Evolutionary conservation across 1,140 invertebrate genomes (phyloP).

Genomic region (Sinonovacula constricta): DNA sequence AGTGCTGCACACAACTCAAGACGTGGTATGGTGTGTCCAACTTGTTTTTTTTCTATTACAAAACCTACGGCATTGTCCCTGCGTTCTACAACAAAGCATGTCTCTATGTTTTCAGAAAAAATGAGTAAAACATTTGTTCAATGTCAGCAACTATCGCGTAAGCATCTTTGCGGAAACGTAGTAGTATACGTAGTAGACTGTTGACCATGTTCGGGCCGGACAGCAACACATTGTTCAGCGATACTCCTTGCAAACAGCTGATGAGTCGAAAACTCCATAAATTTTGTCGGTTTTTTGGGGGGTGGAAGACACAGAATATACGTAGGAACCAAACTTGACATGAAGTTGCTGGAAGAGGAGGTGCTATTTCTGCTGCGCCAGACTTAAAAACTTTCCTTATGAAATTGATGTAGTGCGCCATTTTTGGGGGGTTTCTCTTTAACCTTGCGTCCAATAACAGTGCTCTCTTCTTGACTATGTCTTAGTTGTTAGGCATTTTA

Average conservation of each 20-base stretch:
- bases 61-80: too few species aligned
- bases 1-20: too few species aligned
- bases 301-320: slow-evolving; percentile 42
- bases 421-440: slow-evolving; percentile 15
- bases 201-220: slow-evolving; percentile 15
- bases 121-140: slow-evolving; percentile 16
- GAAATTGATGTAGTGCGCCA: slow-evolving; percentile 8
- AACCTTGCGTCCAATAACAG: slow-evolving; percentile 12
- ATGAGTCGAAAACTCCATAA: slow-evolving; percentile 38
- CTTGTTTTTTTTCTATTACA: too few species aligned
- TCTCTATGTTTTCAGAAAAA: too few species aligned
- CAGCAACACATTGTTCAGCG: slow-evolving; percentile 23
- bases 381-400: slow-evolving; percentile 24
- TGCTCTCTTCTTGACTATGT: too few species aligned
- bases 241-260: slow-evolving; percentile 22
- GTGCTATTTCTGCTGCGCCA: slow-evolving; percentile 17
- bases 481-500: too few species aligned
- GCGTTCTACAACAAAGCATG: too few species aligned
- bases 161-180: slow-evolving; percentile 43
- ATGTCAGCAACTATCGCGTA: slow-evolving; percentile 43
- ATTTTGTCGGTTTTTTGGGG: slow-evolving; percentile 40
- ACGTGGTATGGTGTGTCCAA: too few species aligned
- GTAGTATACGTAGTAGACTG: slow-evolving; percentile 15
- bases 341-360: too few species aligned
- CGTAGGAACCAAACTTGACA: slow-evolving; percentile 21